phyloP scores from a whole-genome alignment of 2,113 vertebrate species.

The Pedionomus torquatus region DNA sequence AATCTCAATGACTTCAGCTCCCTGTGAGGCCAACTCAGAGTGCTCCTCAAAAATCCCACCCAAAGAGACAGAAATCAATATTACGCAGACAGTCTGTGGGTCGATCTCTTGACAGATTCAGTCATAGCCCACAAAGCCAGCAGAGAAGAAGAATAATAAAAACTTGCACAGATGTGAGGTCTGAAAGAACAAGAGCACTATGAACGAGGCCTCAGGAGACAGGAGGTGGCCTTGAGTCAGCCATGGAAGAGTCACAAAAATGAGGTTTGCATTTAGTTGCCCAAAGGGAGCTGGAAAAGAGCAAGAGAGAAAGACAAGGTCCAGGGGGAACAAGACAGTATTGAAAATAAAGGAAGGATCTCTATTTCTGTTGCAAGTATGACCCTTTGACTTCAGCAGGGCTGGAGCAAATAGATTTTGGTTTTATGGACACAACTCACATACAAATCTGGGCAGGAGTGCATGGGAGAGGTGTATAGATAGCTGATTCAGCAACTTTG shows the following conservation, averaged over 20 bases:
- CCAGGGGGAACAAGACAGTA: not conserved
- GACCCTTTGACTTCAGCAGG: not conserved
- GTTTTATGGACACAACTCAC: not conserved
- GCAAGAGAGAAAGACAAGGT: not conserved
- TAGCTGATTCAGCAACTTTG: constrained; percentile 8
- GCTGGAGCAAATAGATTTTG: not conserved
- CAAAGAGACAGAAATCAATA: not conserved
- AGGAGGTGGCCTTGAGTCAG: not conserved
- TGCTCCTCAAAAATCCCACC: not conserved
- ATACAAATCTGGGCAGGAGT: not conserved
- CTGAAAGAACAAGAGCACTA: not conserved
- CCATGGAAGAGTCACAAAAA: not conserved
- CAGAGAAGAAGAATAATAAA: not conserved
- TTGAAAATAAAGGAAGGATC: not conserved
- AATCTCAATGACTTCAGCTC: not conserved
- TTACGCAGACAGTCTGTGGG: not conserved
- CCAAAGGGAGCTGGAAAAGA: not conserved
- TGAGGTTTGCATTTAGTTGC: not conserved
- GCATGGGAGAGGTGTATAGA: not conserved
- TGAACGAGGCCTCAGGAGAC: not conserved
- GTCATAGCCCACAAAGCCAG: not conserved
- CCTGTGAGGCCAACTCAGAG: not conserved
- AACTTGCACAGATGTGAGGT: not conserved
- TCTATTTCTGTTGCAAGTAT: not conserved
- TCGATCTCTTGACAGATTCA: not conserved